phyloP scores from a whole-genome alignment of 1,140 invertebrate genomes.

The Drosophila murphyi region DNA sequence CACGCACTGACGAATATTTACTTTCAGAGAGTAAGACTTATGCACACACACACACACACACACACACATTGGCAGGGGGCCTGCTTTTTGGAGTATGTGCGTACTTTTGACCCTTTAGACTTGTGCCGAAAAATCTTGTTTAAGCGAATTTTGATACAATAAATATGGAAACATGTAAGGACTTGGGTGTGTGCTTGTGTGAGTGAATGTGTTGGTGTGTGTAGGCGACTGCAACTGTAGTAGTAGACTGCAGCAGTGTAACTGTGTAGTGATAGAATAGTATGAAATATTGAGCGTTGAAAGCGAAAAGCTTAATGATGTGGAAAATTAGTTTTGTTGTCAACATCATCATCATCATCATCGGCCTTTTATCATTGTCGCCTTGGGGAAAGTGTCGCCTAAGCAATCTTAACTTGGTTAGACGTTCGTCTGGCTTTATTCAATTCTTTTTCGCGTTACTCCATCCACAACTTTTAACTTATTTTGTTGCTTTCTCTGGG shows the following conservation, averaged over 20 bases:
- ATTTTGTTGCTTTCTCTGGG: slow-evolving; percentile 79
- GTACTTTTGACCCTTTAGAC: slow-evolving; percentile 48
- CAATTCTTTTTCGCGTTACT: slow-evolving; percentile 25
- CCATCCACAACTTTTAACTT: slow-evolving; percentile 49
- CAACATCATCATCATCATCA: slow-evolving; percentile 4
- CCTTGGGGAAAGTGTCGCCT: slow-evolving; percentile 28
- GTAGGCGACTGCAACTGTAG: slow-evolving; percentile 11
- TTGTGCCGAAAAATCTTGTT: neutral
- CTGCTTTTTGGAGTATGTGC: neutral
- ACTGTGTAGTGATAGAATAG: slow-evolving; percentile 14
- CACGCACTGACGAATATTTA: neutral
- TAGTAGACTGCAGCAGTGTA: slow-evolving; percentile 23
- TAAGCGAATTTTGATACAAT: slow-evolving; percentile 1
- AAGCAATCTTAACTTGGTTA: slow-evolving; percentile 52
- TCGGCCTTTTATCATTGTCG: neutral
- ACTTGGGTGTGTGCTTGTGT: neutral
- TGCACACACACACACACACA: slow-evolving; percentile 1
- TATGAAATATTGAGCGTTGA: slow-evolving; percentile 46
- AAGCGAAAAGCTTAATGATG: slow-evolving; percentile 77
- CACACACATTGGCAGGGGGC: neutral
- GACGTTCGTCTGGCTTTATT: slow-evolving; percentile 34
- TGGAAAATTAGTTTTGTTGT: slow-evolving; percentile 73
- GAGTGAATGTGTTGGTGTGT: neutral
- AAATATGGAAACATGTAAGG: neutral
- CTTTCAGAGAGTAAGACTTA: slow-evolving; percentile 1